These are phyloP conservation scores for Campoplex capitator DNA, from an alignment of 2,888 invertebrate genomes.

Conservation along the genomic window DNA sequence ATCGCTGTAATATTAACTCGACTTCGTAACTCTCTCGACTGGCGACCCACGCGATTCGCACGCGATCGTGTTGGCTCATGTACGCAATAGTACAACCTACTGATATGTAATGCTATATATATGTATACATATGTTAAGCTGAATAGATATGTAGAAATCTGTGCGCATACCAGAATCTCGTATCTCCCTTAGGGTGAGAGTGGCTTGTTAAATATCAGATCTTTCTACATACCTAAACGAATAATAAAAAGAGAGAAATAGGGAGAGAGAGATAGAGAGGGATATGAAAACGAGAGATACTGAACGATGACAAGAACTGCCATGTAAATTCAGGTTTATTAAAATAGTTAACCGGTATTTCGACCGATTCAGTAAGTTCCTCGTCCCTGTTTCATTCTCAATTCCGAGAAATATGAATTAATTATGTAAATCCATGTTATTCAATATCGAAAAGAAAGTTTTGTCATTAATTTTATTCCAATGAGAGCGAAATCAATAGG, in stretches of 20 bases:
- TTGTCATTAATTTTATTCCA: not conserved
- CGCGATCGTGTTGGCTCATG: slow-evolving; percentile 42
- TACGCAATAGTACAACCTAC: slow-evolving; percentile 60
- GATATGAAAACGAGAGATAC: not conserved
- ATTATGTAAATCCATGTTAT: slow-evolving; percentile 28
- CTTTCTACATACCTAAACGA: slow-evolving; percentile 21
- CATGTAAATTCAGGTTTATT: slow-evolving; percentile 41
- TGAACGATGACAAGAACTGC: slow-evolving; percentile 23
- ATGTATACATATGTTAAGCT: not conserved
- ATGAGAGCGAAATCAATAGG: slow-evolving; percentile 1
- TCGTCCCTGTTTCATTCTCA: not conserved
- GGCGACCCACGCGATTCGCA: slow-evolving; percentile 61
- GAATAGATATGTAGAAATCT: slow-evolving; percentile 2
- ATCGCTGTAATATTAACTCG: slow-evolving; percentile 15
- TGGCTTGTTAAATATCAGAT: slow-evolving; percentile 52
- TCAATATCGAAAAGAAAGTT: slow-evolving; percentile 37
- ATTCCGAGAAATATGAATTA: slow-evolving; percentile 45
- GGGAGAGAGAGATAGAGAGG: not conserved
- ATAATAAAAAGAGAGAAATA: not conserved
- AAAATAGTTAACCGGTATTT: slow-evolving; percentile 45
- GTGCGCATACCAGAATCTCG: slow-evolving; percentile 29
- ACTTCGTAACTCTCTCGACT: slow-evolving; percentile 35
- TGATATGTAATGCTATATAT: slow-evolving; percentile 48
- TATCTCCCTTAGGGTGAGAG: slow-evolving; percentile 32
- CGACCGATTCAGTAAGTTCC: slow-evolving; percentile 13